phyloP scores from a whole-genome alignment of 2,113 vertebrate species.

The Cichladusa arquata region DNA sequence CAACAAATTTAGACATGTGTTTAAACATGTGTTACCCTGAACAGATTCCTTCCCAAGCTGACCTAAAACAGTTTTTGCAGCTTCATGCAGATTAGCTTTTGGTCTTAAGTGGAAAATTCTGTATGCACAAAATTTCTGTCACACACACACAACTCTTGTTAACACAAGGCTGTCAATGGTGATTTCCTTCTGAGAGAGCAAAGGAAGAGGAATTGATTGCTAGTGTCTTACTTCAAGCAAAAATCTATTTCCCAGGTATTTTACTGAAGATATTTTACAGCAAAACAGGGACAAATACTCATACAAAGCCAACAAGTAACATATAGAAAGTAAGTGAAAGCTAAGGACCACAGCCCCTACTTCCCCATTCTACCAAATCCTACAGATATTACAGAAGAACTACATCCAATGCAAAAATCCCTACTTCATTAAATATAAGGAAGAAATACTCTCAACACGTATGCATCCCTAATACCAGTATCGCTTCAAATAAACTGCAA shows the following conservation, averaged over 20 bases:
- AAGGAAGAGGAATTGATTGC: not conserved
- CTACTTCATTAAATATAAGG: not conserved
- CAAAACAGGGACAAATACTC: not conserved
- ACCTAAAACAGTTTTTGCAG: not conserved
- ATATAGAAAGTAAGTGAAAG: not conserved
- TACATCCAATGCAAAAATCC: not conserved
- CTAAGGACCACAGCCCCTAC: not conserved
- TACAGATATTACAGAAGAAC: not conserved
- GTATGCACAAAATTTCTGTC: not conserved
- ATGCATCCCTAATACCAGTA: not conserved
- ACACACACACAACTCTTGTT: accelerated
- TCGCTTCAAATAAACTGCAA: not conserved
- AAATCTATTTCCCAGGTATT: not conserved
- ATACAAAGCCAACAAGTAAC: not conserved
- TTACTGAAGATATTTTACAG: not conserved
- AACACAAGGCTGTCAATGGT: not conserved
- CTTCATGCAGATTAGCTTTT: not conserved
- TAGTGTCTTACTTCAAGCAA: not conserved
- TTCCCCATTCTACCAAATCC: not conserved
- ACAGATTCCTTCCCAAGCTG: not conserved
- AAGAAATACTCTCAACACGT: not conserved
- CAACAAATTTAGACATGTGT: not conserved
- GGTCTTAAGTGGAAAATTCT: not conserved
- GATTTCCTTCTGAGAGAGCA: not conserved
- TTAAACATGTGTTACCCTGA: not conserved